Evolutionary conservation across 2,888 invertebrate species (phyloP).

Genomic region (Xestoiulus laeticollis): DNA sequence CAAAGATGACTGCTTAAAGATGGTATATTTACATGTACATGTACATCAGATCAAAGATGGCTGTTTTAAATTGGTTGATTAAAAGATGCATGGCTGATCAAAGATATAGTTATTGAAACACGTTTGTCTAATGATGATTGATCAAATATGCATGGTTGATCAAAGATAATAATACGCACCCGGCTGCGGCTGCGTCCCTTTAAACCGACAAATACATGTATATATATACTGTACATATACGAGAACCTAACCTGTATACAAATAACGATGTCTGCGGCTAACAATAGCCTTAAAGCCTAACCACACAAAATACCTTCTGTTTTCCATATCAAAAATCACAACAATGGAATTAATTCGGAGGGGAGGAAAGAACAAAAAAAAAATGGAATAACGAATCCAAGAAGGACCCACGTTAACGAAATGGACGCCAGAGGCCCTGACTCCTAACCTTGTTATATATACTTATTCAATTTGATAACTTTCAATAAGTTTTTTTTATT

Average conservation of each 20-base stretch:
- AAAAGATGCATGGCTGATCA: not conserved
- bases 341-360: not conserved
- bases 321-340: not conserved
- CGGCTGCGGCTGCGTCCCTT: not conserved
- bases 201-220: not conserved
- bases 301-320: not conserved
- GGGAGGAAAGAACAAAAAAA: not conserved
- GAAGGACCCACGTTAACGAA: not conserved
- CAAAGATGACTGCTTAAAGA: too few species aligned
- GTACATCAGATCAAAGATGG: too few species aligned
- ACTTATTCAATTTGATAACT: not conserved
- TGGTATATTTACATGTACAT: too few species aligned
- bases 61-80: not conserved
- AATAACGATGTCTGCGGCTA: not conserved
- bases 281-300: conserved; percentile 3
- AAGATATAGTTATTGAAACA: too few species aligned
- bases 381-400: not conserved
- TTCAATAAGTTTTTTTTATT: not conserved
- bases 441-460: not conserved
- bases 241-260: not conserved
- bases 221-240: not conserved
- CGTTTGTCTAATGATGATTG: too few species aligned
- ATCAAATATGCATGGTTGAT: not conserved
- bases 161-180: not conserved
- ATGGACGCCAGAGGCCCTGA: not conserved